Evolutionary conservation across 2,113 vertebrate species (phyloP).

Genomic region (Pogona vitticeps): DNA sequence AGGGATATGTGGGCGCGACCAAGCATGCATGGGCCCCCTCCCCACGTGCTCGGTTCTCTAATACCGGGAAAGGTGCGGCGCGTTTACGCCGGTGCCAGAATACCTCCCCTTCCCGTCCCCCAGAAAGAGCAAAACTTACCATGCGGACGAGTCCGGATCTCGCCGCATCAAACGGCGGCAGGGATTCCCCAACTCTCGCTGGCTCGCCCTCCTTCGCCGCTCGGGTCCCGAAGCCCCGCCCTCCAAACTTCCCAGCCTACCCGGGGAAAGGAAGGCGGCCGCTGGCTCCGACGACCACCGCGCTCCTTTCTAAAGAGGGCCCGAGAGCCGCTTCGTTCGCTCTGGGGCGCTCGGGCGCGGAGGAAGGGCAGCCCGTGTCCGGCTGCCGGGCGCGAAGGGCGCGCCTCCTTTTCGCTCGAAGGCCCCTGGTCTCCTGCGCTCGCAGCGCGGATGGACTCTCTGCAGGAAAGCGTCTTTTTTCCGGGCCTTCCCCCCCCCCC

Average conservation of each 20-base stretch:
- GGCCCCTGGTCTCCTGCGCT: not conserved
- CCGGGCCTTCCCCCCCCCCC: not conserved
- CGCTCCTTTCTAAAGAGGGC: no score
- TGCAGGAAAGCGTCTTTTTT: not conserved
- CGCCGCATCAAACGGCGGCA: not conserved
- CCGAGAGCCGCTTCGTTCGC: no score
- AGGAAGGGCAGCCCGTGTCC: no score
- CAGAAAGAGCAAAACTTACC: not conserved
- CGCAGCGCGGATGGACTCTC: not conserved
- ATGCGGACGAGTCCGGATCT: no score
- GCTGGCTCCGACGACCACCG: no score
- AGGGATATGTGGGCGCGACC: not conserved
- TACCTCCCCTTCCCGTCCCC: not conserved
- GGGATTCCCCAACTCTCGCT: not conserved
- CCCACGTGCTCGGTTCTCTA: not conserved
- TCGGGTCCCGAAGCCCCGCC: not conserved
- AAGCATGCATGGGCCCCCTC: not conserved
- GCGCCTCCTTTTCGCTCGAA: no score
- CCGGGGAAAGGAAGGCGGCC: not conserved
- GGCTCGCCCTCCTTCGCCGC: not conserved
- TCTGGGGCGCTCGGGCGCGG: no score
- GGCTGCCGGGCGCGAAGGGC: no score
- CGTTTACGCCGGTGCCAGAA: not conserved
- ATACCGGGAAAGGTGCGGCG: no score
- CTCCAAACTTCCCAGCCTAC: not conserved